Evolutionary conservation across 2,797 vertebrate species (phyloP), one percentile per base, ranked within the genome.

Genomic region (Hippoglossus hippoglossus): DNA sequence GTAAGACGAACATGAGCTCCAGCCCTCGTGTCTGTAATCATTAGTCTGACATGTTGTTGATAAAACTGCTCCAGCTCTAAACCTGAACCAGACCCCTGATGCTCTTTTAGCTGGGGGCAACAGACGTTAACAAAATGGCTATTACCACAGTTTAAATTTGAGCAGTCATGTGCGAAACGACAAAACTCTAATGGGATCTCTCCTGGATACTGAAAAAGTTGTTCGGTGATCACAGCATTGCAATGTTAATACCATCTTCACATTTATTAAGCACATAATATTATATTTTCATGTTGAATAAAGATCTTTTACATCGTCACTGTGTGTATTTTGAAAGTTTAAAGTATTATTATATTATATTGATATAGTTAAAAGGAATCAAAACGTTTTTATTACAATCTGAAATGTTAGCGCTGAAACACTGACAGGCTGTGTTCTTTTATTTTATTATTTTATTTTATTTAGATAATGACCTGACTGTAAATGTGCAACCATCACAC

Each of bases 251-350:
- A 63, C 8, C 21, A 53, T 4, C 9, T 50, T 59, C 55, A 84
- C 71, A 74, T 70, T 75, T 52, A 73, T 79, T 73, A 19, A 54
- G 53, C 51, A 63, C 6, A 66, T 13, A 44, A 18, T 22, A 63
- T 4, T 1, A 21, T 4, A 63, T 71, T 68, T 26, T 57, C 62
- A 51, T 21, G 21, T 34, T 11, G 24, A 67, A 69, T 67, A 62
- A 55, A 77, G 46, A 75, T 58, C 5, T 62, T 73, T 83, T 52
- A 77, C 11, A 12, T 12, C 5, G 10, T 58, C 44, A 71, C 44
- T 11, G 15, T 28, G 25, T 4, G 28, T 28, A 8, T 22, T 62
- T 55, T 25, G 49, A 46, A 77, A 34, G 26, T 67, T 24, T 8
- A 8, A 31, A 31, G 7, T 31, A 31, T 31, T 28, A 28, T 28